Evolutionary conservation across 2,113 vertebrate species (phyloP).

Genomic region (Ahaetulla prasina): DNA sequence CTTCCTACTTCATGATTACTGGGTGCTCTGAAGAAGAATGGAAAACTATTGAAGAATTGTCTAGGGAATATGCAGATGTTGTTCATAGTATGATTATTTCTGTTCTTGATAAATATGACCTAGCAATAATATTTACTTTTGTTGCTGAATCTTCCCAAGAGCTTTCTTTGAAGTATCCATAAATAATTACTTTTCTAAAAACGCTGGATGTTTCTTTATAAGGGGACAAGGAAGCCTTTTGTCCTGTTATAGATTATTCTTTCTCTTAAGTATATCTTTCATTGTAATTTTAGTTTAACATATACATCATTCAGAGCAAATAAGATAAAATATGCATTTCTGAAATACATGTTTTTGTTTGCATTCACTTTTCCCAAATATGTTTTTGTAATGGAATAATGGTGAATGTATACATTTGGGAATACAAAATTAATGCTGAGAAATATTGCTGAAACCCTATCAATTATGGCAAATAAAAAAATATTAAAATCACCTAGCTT

Average conservation of each 20-base stretch:
- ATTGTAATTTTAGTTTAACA: neutral
- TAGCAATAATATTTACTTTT: neutral
- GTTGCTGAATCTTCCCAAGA: neutral
- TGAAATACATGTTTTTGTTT: neutral
- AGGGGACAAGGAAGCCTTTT: neutral
- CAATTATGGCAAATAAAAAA: neutral
- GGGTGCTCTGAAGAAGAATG: neutral
- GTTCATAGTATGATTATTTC: neutral
- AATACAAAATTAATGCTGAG: neutral
- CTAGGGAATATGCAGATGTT: neutral
- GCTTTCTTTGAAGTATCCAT: neutral
- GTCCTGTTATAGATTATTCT: neutral
- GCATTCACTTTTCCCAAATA: neutral
- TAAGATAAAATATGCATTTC: neutral
- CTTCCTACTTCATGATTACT: neutral
- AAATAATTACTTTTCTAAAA: neutral
- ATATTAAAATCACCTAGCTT: constrained; percentile 19
- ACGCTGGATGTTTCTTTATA: neutral
- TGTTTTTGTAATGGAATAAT: neutral
- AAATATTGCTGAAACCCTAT: neutral
- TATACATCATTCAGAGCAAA: neutral
- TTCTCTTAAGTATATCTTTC: neutral
- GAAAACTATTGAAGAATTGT: neutral
- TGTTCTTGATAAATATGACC: neutral
- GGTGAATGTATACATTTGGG: neutral